A percentile compares a stretch with the other conserved stretches of the same genome.
phyloP scores from a whole-genome alignment of 2,888 invertebrate genomes.

The Papilio gigon region DNA sequence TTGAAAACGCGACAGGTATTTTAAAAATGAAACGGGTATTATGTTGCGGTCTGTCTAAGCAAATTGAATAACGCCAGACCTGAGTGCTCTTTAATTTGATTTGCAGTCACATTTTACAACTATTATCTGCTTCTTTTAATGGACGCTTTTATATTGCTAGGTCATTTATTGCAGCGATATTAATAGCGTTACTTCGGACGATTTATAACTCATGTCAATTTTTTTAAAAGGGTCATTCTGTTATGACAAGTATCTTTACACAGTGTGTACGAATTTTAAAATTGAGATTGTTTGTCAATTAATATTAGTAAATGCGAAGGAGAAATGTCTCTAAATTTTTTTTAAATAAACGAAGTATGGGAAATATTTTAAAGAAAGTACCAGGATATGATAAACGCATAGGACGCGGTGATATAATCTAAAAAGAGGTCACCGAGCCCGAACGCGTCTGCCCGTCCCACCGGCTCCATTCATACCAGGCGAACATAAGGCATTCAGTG shows the following conservation, averaged over 20 bases:
- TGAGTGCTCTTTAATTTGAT: constrained; percentile 57
- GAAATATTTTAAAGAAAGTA: constrained; percentile 4
- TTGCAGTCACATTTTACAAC: constrained; percentile 43
- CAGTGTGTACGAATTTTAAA: not conserved
- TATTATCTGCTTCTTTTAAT: constrained; percentile 31
- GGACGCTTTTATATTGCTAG: constrained; percentile 22
- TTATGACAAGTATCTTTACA: not conserved
- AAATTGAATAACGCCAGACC: constrained; percentile 57
- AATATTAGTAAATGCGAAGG: no score
- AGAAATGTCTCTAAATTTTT: not conserved
- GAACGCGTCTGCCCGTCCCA: constrained; percentile 39
- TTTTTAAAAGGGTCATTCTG: not conserved
- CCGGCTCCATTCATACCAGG: constrained; percentile 52
- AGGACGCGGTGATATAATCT: constrained; percentile 10
- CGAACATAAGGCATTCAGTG: constrained; percentile 62
- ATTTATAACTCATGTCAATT: not conserved
- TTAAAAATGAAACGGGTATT: constrained; percentile 38
- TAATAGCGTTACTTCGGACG: constrained; percentile 1
- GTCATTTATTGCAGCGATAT: constrained; percentile 23
- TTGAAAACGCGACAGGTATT: constrained; percentile 24
- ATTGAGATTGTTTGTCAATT: not conserved
- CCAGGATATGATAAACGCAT: constrained; percentile 37
- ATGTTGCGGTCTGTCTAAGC: constrained; percentile 40
- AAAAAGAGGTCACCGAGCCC: constrained; percentile 42
- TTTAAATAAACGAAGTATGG: not conserved